Percentiles rank a stretch among this genome's conserved stretches.
phyloP scores from a whole-genome alignment of 2,113 vertebrate genomes.

The Ailurus styani region DNA sequence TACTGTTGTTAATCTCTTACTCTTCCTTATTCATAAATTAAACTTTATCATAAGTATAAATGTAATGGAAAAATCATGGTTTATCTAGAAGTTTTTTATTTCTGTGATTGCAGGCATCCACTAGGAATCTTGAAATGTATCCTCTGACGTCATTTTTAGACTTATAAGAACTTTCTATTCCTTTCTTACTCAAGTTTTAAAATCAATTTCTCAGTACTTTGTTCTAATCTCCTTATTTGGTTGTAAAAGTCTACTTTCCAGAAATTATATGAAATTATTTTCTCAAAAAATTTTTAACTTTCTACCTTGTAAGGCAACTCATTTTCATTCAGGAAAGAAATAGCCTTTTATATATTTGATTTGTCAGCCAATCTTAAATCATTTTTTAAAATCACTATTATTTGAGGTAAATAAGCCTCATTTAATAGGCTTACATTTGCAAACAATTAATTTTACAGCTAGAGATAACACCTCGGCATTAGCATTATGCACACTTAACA shows the following conservation, averaged over 20 bases:
- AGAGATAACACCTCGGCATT: background rate
- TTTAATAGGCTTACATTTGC: slow-evolving; percentile 19
- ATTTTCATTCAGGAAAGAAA: slow-evolving; percentile 21
- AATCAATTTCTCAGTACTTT: background rate
- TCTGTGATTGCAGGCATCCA: background rate
- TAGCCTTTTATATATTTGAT: background rate
- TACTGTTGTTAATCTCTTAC: background rate
- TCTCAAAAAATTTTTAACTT: slow-evolving; percentile 9
- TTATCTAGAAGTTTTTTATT: background rate
- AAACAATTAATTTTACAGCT: slow-evolving; percentile 37
- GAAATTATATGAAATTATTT: background rate
- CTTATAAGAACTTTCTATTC: background rate
- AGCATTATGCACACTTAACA: background rate
- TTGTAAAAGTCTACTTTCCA: background rate
- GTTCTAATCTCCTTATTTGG: background rate
- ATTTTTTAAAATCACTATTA: slow-evolving; percentile 11
- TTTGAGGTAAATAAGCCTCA: slow-evolving; percentile 8
- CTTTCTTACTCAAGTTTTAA: background rate
- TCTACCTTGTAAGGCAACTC: background rate
- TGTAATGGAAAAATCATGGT: background rate
- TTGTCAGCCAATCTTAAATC: background rate
- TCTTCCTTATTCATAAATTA: background rate
- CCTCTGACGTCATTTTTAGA: background rate
- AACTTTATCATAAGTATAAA: background rate
- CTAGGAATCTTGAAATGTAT: background rate